phyloP scores from a whole-genome alignment of 2,888 invertebrate genomes.

The Drosophila vallismaia region DNA sequence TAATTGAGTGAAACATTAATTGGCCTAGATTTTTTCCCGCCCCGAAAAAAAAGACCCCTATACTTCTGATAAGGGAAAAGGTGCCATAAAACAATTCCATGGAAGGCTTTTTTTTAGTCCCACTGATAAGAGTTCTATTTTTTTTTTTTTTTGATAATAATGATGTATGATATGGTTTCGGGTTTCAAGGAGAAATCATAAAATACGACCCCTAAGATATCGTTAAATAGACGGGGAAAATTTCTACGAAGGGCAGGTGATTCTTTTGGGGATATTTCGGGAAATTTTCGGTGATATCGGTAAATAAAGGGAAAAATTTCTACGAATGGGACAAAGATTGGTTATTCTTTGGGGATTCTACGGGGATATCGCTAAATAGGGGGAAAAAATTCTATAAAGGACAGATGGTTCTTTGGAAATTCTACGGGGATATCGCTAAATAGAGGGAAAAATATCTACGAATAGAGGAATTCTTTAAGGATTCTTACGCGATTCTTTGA shows the following conservation, averaged over 20 bases:
- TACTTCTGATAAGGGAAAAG: slow-evolving; percentile 15
- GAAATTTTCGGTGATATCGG: too few species aligned
- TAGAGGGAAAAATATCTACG: too few species aligned
- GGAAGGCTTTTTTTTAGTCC: slow-evolving; percentile 31
- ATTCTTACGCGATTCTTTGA: too few species aligned
- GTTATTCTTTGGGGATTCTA: too few species aligned
- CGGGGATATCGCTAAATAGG: too few species aligned
- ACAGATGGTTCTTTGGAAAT: too few species aligned
- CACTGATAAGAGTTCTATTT: slow-evolving; percentile 22
- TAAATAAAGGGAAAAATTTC: too few species aligned
- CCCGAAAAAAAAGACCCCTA: slow-evolving; percentile 3
- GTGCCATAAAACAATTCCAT: slow-evolving; percentile 34
- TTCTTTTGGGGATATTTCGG: background rate
- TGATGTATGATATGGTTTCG: slow-evolving; percentile 32
- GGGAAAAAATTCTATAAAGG: too few species aligned
- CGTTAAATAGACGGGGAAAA: background rate
- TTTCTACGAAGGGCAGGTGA: slow-evolving; percentile 5
- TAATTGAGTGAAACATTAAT: slow-evolving; percentile 42
- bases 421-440: too few species aligned
- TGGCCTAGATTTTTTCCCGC: slow-evolving; percentile 34
- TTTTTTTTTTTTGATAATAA: slow-evolving; percentile 36
- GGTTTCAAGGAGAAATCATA: slow-evolving; percentile 14
- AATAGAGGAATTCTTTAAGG: too few species aligned
- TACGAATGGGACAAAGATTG: too few species aligned
- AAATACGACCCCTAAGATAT: slow-evolving; percentile 24